Base-by-base conservation (phyloP, 1,140 invertebrate genomes). In the Drosophila tristis region DNA sequence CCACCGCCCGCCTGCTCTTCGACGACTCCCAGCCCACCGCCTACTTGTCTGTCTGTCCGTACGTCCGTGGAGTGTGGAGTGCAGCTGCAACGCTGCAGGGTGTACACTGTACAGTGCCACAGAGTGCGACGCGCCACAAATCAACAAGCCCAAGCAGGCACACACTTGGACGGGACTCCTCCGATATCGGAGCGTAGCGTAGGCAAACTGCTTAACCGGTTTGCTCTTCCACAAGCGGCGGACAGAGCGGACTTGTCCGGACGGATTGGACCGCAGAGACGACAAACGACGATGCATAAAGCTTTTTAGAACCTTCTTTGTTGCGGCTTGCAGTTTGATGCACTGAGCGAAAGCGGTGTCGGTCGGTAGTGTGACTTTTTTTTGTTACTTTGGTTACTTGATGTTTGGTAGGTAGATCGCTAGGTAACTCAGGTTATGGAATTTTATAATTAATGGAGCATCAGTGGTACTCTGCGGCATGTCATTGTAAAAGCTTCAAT, bases 231-330 rank as follows among this genome's bases (percentile, higher is more conserved):
- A 26, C 15, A 8, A 51, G 8, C n/a, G 50, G 9, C 35, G 64
- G 50, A 57, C 43, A 26, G 25, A 35, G 31, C 29, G 71, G 70
- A 64, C 63, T 20, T 20, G 31, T 11, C 6, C 11, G 43, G 70
- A 74, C 58, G 13, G 51, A 31, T 7, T 39, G 58, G 47, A 39
- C 29, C 42, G 62, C 48, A 23, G 43, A 66, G 74, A 80, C 62
- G 43, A 47, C 70, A 57, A 50, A 81, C 77, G 71, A 70, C 67
- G 73, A 73, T 77, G 79, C 75, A 89, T 81, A 63, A 87, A 87
- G 85, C 84, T 87, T 82, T 87, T 84, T 70, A 87, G 84, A 87
- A 87, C 84, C 84, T 89, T 87, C 67, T 87, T 87, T 87, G 78
- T 79, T 76, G 72, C 64, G 77, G 55, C 78, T 76, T 74, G 63